These are phyloP conservation scores for Chrysomela aeneicollis DNA, from an alignment of 2,888 invertebrate genomes.

Conservation along the genomic window DNA sequence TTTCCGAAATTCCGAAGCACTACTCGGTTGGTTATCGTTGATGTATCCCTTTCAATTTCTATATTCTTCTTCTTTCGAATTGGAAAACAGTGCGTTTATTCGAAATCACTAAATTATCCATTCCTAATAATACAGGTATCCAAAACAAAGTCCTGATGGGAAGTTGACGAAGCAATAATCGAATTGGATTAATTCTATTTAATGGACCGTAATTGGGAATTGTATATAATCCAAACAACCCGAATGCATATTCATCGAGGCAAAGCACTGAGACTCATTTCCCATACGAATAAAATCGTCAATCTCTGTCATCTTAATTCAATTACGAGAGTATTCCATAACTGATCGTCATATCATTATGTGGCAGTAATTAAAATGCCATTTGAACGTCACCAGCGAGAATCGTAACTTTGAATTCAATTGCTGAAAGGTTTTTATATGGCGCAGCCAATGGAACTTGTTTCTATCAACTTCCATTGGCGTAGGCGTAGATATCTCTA, in stretches of 20 bases:
- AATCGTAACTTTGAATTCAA: conserved; percentile 22
- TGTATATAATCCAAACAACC: neutral
- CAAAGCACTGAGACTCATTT: neutral
- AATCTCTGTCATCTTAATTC: conserved; percentile 14
- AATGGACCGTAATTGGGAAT: too few species aligned
- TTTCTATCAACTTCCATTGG: conserved; percentile 42
- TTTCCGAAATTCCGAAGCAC: too few species aligned
- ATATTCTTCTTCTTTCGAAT: too few species aligned
- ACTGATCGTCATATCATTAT: conserved; percentile 23
- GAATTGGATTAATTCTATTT: too few species aligned
- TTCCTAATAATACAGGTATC: too few species aligned
- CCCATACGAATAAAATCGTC: conserved; percentile 8
- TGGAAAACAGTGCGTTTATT: too few species aligned
- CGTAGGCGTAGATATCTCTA: neutral
- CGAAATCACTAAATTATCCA: too few species aligned
- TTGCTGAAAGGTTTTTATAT: conserved; percentile 13
- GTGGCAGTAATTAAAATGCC: conserved; percentile 22
- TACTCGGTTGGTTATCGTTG: too few species aligned
- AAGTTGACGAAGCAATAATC: too few species aligned
- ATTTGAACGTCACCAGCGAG: conserved; percentile 21
- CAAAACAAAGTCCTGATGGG: too few species aligned
- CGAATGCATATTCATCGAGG: neutral
- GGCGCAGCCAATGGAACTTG: conserved; percentile 11
- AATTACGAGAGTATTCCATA: conserved; percentile 13
- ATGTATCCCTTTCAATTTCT: too few species aligned